phyloP scores from a whole-genome alignment of 2,797 vertebrate genomes.

The Diglossa cyanea region DNA sequence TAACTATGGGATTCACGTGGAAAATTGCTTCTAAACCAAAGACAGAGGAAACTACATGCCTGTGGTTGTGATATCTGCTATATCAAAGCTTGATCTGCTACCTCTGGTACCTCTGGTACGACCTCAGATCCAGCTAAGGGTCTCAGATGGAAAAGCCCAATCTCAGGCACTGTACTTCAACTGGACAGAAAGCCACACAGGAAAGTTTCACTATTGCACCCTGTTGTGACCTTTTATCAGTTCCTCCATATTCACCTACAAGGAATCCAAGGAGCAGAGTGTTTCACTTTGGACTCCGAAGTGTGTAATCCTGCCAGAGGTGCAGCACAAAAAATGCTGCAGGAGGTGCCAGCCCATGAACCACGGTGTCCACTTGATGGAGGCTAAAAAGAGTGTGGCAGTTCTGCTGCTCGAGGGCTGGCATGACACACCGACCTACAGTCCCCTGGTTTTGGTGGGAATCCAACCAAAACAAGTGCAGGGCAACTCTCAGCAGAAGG shows the following conservation, averaged over 20 bases:
- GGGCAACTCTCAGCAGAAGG: not conserved
- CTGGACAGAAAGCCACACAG: not conserved
- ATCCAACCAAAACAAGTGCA: not conserved
- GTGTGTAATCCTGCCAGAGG: not conserved
- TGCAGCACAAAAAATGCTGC: not conserved
- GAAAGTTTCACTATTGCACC: not conserved
- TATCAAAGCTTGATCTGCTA: not conserved
- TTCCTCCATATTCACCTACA: not conserved
- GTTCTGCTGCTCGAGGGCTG: not conserved
- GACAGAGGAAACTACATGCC: not conserved
- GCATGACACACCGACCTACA: not conserved
- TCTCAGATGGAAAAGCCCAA: not conserved
- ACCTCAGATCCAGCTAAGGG: not conserved
- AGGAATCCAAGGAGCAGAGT: not conserved
- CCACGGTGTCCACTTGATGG: not conserved
- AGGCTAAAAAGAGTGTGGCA: not conserved
- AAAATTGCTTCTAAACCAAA: not conserved
- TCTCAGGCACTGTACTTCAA: not conserved
- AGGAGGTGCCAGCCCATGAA: not conserved
- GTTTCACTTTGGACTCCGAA: not conserved
- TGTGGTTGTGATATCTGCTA: not conserved
- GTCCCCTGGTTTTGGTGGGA: not conserved
- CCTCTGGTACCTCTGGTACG: not conserved
- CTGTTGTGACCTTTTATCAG: not conserved
- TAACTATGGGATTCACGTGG: not conserved